A percentile compares a stretch with the other conserved stretches of the same genome.
phyloP scores from a whole-genome alignment of 37 sponge, comb jelly and placozoan species.

The Tethya wilhelma region DNA sequence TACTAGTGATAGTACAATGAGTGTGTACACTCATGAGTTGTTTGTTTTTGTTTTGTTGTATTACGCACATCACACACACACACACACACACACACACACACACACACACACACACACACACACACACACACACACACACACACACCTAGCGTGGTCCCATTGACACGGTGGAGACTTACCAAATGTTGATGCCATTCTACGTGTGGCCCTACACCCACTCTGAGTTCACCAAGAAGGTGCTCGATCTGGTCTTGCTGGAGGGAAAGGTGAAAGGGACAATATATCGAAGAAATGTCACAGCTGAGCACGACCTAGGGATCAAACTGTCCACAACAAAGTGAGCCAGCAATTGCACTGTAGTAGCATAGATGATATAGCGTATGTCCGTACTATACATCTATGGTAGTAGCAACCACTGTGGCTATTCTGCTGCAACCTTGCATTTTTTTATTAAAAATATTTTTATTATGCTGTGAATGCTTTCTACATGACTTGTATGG shows the following conservation, averaged over 20 bases:
- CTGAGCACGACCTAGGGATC: slow-evolving; percentile 43
- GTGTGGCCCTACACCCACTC: slow-evolving; percentile 86
- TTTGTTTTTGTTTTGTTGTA: no score
- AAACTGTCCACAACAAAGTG: slow-evolving; percentile 37
- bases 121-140: background rate
- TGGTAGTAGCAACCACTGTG: background rate
- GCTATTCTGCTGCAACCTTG: background rate
- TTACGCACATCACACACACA: no score
- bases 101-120: background rate
- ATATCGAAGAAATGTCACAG: slow-evolving; percentile 23
- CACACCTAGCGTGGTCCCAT: slow-evolving; percentile 17
- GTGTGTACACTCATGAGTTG: no score
- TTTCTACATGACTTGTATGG: background rate
- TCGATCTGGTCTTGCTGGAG: slow-evolving; percentile 78
- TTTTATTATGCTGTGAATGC: background rate
- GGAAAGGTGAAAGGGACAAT: slow-evolving; percentile 42
- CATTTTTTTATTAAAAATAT: no score
- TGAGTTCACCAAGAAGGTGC: slow-evolving; percentile 48
- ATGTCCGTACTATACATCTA: background rate
- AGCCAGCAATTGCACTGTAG: background rate
- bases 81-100: slow-evolving; percentile 16
- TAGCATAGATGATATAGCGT: background rate
- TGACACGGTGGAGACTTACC: slow-evolving; percentile 60
- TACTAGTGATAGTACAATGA: no score
- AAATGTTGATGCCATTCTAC: slow-evolving; percentile 83